Percentiles rank a stretch among this genome's conserved stretches.
Conservation (phyloP, 2,113 vertebrate species). For the Rattus rattus region DNA sequence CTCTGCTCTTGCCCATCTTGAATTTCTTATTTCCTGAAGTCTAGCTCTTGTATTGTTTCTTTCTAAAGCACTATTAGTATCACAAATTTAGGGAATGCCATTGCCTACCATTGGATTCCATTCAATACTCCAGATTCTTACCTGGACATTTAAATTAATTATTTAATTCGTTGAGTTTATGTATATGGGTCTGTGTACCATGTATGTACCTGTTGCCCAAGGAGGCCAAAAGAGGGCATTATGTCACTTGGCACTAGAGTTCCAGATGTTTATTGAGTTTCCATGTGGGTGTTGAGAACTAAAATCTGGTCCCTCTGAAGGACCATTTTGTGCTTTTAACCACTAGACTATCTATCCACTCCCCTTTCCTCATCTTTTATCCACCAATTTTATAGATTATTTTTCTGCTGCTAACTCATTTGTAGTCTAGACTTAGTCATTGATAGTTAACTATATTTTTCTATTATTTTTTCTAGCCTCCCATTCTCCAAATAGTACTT, state of each 20-base stretch:
- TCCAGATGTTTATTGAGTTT: neutral
- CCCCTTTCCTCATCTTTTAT: neutral
- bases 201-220: neutral
- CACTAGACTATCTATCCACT: neutral
- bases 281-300: neutral
- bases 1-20: neutral
- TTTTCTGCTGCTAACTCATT: neutral
- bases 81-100: neutral
- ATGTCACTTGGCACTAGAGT: neutral
- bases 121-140: neutral
- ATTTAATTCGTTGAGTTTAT: neutral
- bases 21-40: conserved; percentile 34
- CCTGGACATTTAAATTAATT: neutral
- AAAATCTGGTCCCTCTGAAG: neutral
- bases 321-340: neutral
- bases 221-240: neutral
- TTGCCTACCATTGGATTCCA: neutral
- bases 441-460: neutral
- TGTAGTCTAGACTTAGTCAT: neutral
- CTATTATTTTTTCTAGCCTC: neutral
- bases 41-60: neutral
- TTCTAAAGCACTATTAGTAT: neutral
- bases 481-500: neutral
- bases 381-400: neutral
- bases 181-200: neutral